Base-by-base conservation (phyloP, 2,113 vertebrate species). In the Nyctereutes procyonoides region DNA sequence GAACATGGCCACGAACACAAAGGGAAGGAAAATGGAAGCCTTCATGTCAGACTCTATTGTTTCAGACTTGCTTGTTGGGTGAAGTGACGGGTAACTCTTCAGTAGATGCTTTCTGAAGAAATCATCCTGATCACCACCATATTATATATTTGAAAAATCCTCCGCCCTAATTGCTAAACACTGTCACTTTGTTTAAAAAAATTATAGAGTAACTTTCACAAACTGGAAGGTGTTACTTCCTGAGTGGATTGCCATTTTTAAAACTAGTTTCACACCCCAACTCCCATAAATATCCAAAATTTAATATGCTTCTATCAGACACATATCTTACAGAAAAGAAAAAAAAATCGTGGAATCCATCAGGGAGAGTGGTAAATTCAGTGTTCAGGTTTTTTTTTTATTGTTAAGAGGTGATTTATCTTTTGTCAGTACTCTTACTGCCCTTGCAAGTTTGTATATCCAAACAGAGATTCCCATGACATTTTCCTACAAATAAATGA, bases 61-160 rank as follows among this genome's bases (percentile, higher is more conserved):
- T 83, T 92, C 73, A 43, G 60, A 80, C 10, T 14, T 56, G 38
- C 24, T 48, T 38, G 69, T 48, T n/a, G 83, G 20, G 19, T 26
- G 38, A 60, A 93, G 32, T 35, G 56, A 48, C 74, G 28, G 2
- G 53, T 32, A 71, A 74, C 67, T 89, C 92, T 92, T 73, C 89
- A 17, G 89, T 9, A n/a, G 58, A 15, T 79, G 35, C 35, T 87
- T 88, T 96, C 76, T 19, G 62, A 90, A 24, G 93, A 97, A 93
- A 85, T 22, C 15, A 17, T 13, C 20, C 22, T 19, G 83, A 81
- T 79, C 11, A 6, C n/a, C 12, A 84, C 43, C 93, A 77, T 76
- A 95, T 95, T 97, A 96, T 98, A 98, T 98, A 98, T 96, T 95
- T 81, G 80, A 85, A 95, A 93, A 97, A 32, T 90, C 32, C 95